Base-by-base conservation (phyloP, 2,888 invertebrate species). In the Netelia inedita region DNA sequence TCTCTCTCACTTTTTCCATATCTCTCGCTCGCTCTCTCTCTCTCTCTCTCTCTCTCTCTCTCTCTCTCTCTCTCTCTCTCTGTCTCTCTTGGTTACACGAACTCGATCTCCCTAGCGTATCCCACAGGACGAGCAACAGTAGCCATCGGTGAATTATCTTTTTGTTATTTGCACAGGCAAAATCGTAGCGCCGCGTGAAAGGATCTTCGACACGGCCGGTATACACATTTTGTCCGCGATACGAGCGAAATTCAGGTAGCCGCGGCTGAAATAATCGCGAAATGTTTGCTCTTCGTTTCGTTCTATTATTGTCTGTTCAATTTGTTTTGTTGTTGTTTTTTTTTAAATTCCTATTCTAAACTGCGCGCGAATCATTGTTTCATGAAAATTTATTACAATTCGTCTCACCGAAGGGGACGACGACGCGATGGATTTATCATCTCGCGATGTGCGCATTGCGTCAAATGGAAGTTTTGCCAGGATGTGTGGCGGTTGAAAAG, bases 111-210 rank as follows among this genome's bases (percentile, higher is more conserved):
- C 41, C 21, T 43, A 23, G 16, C 10, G 46, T 21, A 73, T 81
- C 61, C 68, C 46, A 72, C 69, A 63, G 69, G 78, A 69, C 28
- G 10, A n/a, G 57, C 16, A 3, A 6, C 63, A 16, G 61, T 53
- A 53, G 79, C 73, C 73, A 66, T 65, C 73, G 72, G 57, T 35
- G 80, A 81, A 74, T 81, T 61, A 68, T 75, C 72, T 82, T 85
- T 75, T 75, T 82, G 75, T 75, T 82, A 79, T 82, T 82, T 82
- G 82, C 66, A 79, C 82, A 82, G 21, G 79, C 69, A 43, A 75
- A 79, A 85, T 85, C 74, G 59, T 72, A 66, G 82, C 79, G 59
- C 66, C 59, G 79, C 79, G 57, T 57, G 74, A 74, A 72, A 82
- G 74, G 69, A 75, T 82, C 43, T 82, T 83, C 41, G 35, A 69